Evolutionary conservation across 2,113 vertebrate species (phyloP), one percentile per base, ranked within the genome.

Genomic region (Pygoscelis antarcticus): DNA sequence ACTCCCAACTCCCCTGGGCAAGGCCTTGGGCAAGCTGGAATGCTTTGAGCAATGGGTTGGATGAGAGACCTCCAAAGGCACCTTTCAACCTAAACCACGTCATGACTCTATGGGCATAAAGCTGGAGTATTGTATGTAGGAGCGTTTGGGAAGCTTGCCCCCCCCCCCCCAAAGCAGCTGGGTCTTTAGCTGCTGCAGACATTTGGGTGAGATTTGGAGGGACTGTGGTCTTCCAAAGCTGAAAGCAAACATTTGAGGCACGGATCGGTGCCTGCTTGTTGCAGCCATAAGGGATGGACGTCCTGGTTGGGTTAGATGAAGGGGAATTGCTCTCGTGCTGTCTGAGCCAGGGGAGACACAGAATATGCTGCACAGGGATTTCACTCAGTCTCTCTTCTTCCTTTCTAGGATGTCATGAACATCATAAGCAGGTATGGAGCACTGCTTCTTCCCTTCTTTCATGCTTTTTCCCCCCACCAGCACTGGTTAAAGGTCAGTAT

Each of bases 401-500:
- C 40, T 58, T 79, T 69, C 44, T 38, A 97, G 97, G 97, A 97
- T 1, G 92, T 97, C 8, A 61, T 25, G 32, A 69, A 14, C 40
- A 6, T 55, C 84, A 66, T 97, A 1, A 81, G 72, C 94, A 97
- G 97, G 97, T 97, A 95, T 0, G 95, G 58, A 62, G 11, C 6
- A 1, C 20, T 6, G 25, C 42, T 72, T 25, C 23, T 10, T 29
- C 23, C 6, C 21, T 9, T 19, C 42, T 72, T 13, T 13, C 61
- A 12, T 0, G 22, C 30, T 55, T 61, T 19, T 1, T 2, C 1
- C 20, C 13, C 30, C 36, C 20, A 22, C 30, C n/a, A 16, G 4
- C 40, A 8, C 23, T 16, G 6, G 6, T 14, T 2, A 13, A n/a
- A 42, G 72, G 69, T 84, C 93, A 7, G 10, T 34, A 25, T 10